Conservation (phyloP, 2,113 vertebrate genomes). For the Ictalurus furcatus region DNA sequence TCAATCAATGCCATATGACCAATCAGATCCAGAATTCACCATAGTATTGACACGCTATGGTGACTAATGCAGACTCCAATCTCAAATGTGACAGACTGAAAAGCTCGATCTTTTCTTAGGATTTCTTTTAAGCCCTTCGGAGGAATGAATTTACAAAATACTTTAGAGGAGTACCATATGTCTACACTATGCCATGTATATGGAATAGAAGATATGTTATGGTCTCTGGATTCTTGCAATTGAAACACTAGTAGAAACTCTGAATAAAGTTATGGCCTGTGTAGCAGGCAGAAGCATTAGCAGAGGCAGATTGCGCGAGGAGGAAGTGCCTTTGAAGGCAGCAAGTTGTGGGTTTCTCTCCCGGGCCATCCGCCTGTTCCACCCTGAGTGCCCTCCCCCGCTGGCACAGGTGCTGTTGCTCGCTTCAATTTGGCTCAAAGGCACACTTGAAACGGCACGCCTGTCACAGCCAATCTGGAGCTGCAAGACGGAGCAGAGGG, state of each 20-base stretch:
- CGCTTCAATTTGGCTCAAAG: slow-evolving; percentile 78
- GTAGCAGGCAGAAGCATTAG: slow-evolving; percentile 23
- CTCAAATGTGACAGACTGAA: neutral
- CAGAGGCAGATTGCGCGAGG: slow-evolving; percentile 64
- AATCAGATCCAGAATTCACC: too few relatives aligned
- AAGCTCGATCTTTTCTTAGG: neutral
- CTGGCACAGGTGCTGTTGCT: slow-evolving; percentile 77
- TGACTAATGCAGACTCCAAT: neutral
- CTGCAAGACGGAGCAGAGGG: slow-evolving; percentile 61
- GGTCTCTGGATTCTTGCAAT: slow-evolving; percentile 8
- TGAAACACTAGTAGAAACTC: slow-evolving; percentile 27
- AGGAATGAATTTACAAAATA: slow-evolving; percentile 11
- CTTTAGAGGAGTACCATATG: slow-evolving; percentile 45
- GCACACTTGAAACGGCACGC: slow-evolving; percentile 69
- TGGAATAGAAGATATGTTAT: slow-evolving; percentile 31
- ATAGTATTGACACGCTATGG: neutral
- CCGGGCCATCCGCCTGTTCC: slow-evolving; percentile 33
- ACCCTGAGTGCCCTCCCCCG: slow-evolving; percentile 56
- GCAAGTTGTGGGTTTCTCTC: slow-evolving; percentile 65
- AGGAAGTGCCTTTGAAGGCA: slow-evolving; percentile 70
- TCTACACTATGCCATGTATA: slow-evolving; percentile 7
- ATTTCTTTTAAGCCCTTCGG: neutral
- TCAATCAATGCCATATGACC: neutral
- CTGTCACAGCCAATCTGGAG: slow-evolving; percentile 74
- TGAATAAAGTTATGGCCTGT: slow-evolving; percentile 34